These are phyloP conservation scores for Galaxias olidus DNA, from an alignment of 2,797 vertebrate genomes.

Conservation along the genomic window DNA sequence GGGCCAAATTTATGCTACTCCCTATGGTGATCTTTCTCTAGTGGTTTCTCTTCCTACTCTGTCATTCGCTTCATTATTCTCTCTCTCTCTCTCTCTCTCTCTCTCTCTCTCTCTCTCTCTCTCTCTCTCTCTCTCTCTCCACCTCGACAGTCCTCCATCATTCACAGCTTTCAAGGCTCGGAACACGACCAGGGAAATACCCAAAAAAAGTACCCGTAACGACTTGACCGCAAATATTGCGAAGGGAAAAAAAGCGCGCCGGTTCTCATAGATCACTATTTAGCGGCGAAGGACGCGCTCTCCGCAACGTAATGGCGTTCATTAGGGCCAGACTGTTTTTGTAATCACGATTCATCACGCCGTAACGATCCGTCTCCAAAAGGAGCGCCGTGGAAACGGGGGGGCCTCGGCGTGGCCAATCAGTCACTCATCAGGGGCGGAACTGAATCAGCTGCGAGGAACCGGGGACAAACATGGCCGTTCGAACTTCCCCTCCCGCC, in stretches of 20 bases:
- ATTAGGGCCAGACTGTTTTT: slow-evolving; percentile 28
- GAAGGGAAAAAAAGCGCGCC: neutral
- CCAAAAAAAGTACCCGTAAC: slow-evolving; percentile 9
- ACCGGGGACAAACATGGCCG: too few species aligned
- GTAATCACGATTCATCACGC: slow-evolving; percentile 29
- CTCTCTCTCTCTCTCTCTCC: slow-evolving; percentile 13
- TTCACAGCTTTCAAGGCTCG: slow-evolving; percentile 25
- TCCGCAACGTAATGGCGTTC: slow-evolving; percentile 21
- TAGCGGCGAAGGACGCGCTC: neutral
- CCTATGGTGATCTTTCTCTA: too few species aligned
- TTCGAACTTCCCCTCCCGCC: too few species aligned
- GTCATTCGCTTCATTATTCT: neutral
- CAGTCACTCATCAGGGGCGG: slow-evolving; percentile 22
- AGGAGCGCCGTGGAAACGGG: neutral
- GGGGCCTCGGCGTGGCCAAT: neutral
- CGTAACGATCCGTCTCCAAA: slow-evolving; percentile 17
- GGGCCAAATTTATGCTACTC: too few species aligned
- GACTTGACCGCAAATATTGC: neutral
- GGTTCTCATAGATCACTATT: slow-evolving; percentile 5
- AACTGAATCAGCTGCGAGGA: slow-evolving; percentile 26
- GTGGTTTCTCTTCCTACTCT: too few species aligned
- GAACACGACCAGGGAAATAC: slow-evolving; percentile 18
- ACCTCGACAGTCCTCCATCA: slow-evolving; percentile 20
- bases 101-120: slow-evolving; percentile 15
- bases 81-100: neutral